Percentiles rank a stretch among this genome's conserved stretches.
Conservation (phyloP, 2,888 invertebrate genomes). For the Lasioglossum figueresi region DNA sequence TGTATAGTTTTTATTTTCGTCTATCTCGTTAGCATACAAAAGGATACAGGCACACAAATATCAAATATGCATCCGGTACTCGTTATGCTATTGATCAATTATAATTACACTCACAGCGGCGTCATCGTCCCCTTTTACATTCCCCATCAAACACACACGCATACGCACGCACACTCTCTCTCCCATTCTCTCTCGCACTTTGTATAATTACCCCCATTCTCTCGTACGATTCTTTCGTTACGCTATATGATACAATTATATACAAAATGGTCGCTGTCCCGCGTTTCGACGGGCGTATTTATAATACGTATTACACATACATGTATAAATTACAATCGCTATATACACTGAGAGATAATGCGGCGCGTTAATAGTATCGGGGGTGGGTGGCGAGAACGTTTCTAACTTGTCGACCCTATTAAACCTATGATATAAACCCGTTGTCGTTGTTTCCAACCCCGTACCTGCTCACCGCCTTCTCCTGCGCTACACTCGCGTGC, state of each 20-base stretch:
- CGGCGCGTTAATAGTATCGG: conserved; percentile 67
- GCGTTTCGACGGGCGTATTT: conserved; percentile 62
- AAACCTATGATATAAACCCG: conserved; percentile 68
- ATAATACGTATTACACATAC: conserved; percentile 77
- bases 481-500: conserved; percentile 34
- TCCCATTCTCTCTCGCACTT: conserved; percentile 30
- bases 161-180: neutral
- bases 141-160: conserved; percentile 4
- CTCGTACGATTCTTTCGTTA: conserved; percentile 47
- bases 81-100: conserved; percentile 77
- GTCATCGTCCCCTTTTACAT: conserved; percentile 40
- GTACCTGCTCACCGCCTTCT: conserved; percentile 53
- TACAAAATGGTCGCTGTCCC: conserved; percentile 72
- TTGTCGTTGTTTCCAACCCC: conserved; percentile 41
- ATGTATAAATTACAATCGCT: conserved; percentile 79
- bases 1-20: conserved; percentile 76
- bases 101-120: conserved; percentile 82
- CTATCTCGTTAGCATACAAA: conserved; percentile 82
- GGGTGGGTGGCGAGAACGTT: conserved; percentile 54
- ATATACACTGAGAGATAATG: conserved; percentile 78
- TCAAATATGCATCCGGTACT: conserved; percentile 82
- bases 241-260: conserved; percentile 77
- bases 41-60: conserved; percentile 84
- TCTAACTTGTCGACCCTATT: conserved; percentile 54
- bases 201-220: conserved; percentile 44